Evolutionary conservation across 2,113 vertebrate species (phyloP).

Genomic region (Dissostichus mawsoni): DNA sequence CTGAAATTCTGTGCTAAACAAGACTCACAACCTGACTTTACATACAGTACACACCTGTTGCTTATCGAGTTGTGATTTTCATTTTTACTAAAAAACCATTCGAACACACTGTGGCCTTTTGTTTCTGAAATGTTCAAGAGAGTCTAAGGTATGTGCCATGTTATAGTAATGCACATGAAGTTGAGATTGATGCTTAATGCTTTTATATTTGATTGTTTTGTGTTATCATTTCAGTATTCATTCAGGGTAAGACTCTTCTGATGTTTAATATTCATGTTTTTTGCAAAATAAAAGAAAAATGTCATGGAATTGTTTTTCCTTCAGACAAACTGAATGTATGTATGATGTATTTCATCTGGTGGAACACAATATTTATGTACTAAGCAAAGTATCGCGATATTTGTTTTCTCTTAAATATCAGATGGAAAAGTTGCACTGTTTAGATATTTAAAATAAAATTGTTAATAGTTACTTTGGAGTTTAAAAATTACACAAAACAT

Average conservation of each 20-base stretch:
- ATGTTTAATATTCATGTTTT: not conserved
- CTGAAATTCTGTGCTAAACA: conserved; percentile 40
- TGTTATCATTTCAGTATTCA: conserved; percentile 3
- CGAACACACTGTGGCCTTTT: conserved; percentile 38
- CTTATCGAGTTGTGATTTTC: conserved; percentile 29
- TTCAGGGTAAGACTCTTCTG: not conserved
- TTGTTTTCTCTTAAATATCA: not conserved
- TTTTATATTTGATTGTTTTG: conserved; percentile 7
- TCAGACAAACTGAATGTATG: conserved; percentile 25
- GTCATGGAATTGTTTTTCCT: not conserved
- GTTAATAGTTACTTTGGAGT: not conserved
- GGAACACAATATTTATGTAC: not conserved
- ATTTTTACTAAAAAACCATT: conserved; percentile 21
- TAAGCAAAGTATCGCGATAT: not conserved
- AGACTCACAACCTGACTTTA: conserved; percentile 3
- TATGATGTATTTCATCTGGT: not conserved
- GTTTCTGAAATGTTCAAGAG: conserved; percentile 19
- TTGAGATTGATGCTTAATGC: not conserved
- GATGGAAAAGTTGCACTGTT: not conserved
- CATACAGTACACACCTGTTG: conserved; percentile 11
- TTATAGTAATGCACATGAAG: not conserved
- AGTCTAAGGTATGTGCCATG: not conserved
- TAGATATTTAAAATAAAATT: not conserved
- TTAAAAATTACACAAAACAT: not conserved
- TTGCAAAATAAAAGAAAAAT: not conserved